A percentile compares a stretch with the other conserved stretches of the same genome.
Evolutionary conservation across 2,113 vertebrate species (phyloP).

Genomic region (Eulemur macaco): DNA sequence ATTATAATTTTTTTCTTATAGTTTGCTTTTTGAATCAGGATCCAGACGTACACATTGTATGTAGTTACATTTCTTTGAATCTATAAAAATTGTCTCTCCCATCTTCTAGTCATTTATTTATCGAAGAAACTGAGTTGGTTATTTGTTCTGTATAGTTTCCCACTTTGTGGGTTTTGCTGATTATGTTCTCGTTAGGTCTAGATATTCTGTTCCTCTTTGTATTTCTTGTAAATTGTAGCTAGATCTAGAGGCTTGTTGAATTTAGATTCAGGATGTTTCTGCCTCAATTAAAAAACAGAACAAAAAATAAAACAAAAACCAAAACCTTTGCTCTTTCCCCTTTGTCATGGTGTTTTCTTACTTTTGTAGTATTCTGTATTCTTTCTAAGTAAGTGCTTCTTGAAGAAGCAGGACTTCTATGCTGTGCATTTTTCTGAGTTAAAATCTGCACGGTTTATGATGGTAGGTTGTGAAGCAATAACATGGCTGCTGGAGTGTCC

Average conservation of each 20-base stretch:
- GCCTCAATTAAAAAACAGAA: background rate
- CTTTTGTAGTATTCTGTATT: background rate
- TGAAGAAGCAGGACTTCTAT: background rate
- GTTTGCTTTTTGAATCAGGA: background rate
- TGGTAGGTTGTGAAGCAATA: background rate
- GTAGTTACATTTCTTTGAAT: background rate
- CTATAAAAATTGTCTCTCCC: background rate
- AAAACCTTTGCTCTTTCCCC: background rate
- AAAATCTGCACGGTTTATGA: background rate
- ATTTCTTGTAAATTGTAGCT: conserved; percentile 30
- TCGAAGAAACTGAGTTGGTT: background rate
- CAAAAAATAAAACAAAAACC: background rate
- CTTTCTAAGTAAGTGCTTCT: background rate
- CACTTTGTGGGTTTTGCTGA: background rate
- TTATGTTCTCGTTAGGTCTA: background rate
- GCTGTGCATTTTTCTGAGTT: background rate
- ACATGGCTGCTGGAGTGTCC: background rate
- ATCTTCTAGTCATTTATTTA: background rate
- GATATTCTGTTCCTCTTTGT: background rate
- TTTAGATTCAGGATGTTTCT: conserved; percentile 20
- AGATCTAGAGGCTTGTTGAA: background rate
- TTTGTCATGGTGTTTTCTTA: background rate
- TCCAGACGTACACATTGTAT: background rate
- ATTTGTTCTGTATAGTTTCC: background rate
- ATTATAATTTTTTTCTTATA: background rate